phyloP scores from a whole-genome alignment of 2,888 invertebrate genomes.

The Eilema caniola region DNA sequence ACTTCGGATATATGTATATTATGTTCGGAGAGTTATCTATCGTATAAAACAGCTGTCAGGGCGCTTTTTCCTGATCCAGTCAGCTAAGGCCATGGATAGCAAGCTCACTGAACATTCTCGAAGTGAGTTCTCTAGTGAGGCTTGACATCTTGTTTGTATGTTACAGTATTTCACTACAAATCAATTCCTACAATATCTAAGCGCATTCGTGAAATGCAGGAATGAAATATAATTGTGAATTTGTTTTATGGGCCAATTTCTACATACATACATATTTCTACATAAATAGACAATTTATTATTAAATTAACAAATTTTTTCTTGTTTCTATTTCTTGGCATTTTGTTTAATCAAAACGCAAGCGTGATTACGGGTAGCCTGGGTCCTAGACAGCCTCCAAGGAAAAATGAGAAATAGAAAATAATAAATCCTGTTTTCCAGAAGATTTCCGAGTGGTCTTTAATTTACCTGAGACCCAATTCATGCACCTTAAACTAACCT shows the following conservation, averaged over 20 bases:
- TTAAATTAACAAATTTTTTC: not conserved
- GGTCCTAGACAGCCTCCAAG: not conserved
- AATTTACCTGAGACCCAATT: no score
- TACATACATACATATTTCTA: conserved; percentile 1
- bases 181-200: not conserved
- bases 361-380: not conserved
- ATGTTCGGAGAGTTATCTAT: not conserved
- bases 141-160: not conserved
- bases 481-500: no score
- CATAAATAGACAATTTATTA: not conserved
- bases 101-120: not conserved
- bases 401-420: no score
- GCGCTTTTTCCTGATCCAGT: no score
- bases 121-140: not conserved
- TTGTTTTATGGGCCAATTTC: conserved; percentile 1
- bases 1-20: not conserved
- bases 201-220: not conserved
- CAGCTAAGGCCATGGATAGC: not conserved
- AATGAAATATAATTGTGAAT: not conserved
- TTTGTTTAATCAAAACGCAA: not conserved
- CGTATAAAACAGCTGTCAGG: not conserved
- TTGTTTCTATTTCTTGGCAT: not conserved
- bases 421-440: no score
- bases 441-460: no score
- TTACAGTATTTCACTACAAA: not conserved